Percentiles rank a stretch among this genome's conserved stretches.
Conservation (phyloP, 1,140 invertebrate species). For the Paralvinella palmiformis region DNA sequence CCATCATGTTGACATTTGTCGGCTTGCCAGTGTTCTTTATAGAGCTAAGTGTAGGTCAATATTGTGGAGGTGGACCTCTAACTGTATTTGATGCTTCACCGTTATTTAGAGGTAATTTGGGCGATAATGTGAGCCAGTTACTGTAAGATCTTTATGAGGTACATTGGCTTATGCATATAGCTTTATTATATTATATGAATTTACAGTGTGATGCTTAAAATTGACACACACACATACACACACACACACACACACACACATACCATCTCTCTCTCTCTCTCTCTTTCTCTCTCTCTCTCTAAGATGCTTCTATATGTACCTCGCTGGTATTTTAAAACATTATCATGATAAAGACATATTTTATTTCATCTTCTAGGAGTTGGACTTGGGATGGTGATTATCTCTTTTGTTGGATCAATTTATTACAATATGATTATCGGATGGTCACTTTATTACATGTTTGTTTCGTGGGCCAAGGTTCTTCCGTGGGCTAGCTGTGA, state of each 20-base stretch:
- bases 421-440: slow-evolving; percentile 52
- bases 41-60: slow-evolving; percentile 72
- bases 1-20: slow-evolving; percentile 58
- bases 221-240: too few species aligned
- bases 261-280: not conserved
- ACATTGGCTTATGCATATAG: too few species aligned
- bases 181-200: too few species aligned
- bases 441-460: slow-evolving; percentile 45
- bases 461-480: slow-evolving; percentile 36
- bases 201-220: too few species aligned
- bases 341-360: too few species aligned
- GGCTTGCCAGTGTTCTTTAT: slow-evolving; percentile 69
- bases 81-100: slow-evolving; percentile 76
- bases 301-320: not conserved
- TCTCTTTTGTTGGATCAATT: slow-evolving; percentile 69
- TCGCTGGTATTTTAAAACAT: not conserved
- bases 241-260: not conserved
- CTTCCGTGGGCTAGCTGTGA: slow-evolving; percentile 54
- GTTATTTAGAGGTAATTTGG: slow-evolving; percentile 70
- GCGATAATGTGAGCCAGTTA: too few species aligned
- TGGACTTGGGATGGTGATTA: slow-evolving; percentile 75
- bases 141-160: too few species aligned
- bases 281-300: not conserved
- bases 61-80: slow-evolving; percentile 68
- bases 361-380: slow-evolving; percentile 61